Percentiles rank a stretch among this genome's conserved stretches.
Conservation (phyloP, 2,113 vertebrate species). For the Corythornis cristatus region DNA sequence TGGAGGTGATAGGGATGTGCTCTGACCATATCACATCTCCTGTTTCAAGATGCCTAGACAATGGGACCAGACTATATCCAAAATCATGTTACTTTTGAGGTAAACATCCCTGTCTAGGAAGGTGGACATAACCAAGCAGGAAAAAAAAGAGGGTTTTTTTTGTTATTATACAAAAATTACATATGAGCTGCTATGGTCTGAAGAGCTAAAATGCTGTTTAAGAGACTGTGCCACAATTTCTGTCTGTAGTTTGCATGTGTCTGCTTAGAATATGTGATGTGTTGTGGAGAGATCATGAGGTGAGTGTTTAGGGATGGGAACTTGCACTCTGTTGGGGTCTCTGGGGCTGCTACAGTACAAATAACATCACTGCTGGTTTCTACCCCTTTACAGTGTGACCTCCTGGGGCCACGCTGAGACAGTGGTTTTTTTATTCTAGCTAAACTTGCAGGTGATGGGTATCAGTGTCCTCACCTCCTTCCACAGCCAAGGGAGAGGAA, state of each 20-base stretch:
- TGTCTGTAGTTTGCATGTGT: neutral
- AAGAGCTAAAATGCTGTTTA: neutral
- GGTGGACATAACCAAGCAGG: neutral
- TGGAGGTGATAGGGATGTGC: neutral
- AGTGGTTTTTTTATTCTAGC: neutral
- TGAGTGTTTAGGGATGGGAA: neutral
- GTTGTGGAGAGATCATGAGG: neutral
- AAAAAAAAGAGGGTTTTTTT: neutral
- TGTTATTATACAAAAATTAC: neutral
- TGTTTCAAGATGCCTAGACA: neutral
- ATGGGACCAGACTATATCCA: no score
- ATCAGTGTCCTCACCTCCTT: neutral
- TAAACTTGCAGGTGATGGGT: neutral
- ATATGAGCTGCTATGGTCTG: accelerated
- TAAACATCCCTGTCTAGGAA: neutral
- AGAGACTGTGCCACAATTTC: neutral
- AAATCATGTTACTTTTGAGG: neutral
- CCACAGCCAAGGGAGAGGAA: neutral
- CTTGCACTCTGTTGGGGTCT: neutral
- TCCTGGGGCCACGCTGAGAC: neutral
- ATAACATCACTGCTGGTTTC: neutral
- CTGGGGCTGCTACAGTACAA: neutral
- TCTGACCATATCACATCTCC: neutral
- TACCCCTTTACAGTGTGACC: neutral
- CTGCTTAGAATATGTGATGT: neutral